A percentile compares a stretch with the other conserved stretches of the same genome.
These are phyloP conservation scores for Oppia nitens DNA, from an alignment of 1,140 invertebrate species.

Conservation along the genomic window DNA sequence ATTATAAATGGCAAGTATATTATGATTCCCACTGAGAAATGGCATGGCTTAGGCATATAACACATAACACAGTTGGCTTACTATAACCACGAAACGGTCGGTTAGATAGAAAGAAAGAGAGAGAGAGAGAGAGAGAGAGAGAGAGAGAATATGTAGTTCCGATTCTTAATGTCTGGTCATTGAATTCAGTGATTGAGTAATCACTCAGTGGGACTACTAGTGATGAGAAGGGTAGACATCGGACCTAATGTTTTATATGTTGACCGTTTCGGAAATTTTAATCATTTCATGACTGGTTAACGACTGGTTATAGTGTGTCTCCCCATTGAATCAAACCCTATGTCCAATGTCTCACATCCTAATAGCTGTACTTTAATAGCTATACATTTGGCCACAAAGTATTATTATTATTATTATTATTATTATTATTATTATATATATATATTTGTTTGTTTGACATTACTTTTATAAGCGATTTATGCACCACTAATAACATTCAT, in stretches of 20 bases:
- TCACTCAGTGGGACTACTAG: not conserved
- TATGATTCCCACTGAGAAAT: not conserved
- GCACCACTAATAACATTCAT: too few relatives aligned
- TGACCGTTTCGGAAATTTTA: not conserved
- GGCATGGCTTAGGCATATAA: not conserved
- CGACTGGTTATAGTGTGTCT: too few relatives aligned
- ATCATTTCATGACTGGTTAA: not conserved
- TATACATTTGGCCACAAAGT: not conserved
- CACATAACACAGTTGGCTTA: not conserved
- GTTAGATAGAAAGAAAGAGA: not conserved
- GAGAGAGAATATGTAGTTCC: not conserved
- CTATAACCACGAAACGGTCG: not conserved
- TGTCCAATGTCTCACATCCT: too few relatives aligned
- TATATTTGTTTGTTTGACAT: too few relatives aligned
- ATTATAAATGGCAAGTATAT: not conserved
- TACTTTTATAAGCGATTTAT: too few relatives aligned
- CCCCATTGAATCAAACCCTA: too few relatives aligned
- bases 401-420: too few relatives aligned
- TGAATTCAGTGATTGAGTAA: not conserved
- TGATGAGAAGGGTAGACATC: not conserved
- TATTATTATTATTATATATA: too few relatives aligned
- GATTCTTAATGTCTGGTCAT: not conserved
- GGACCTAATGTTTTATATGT: not conserved
- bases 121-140: not conserved
- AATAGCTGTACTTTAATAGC: not conserved